Conservation (phyloP, 2,888 invertebrate genomes). For the Criorhina ranunculi region DNA sequence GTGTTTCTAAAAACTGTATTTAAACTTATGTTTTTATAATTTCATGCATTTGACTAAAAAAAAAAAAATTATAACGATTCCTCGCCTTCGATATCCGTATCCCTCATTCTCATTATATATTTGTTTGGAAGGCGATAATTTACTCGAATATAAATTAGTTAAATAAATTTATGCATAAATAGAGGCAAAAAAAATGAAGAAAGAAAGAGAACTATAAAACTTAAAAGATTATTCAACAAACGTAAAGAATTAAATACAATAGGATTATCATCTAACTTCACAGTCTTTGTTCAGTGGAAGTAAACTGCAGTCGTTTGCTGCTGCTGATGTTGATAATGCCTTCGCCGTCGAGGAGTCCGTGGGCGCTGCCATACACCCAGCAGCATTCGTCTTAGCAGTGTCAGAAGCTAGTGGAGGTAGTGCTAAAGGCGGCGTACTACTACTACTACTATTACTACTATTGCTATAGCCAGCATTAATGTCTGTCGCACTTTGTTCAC, state of each 20-base stretch:
- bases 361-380: constrained; percentile 81
- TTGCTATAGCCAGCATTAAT: constrained; percentile 67
- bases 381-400: constrained; percentile 90
- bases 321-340: constrained; percentile 68
- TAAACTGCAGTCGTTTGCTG: constrained; percentile 80
- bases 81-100: constrained; percentile 64
- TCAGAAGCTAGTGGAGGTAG: constrained; percentile 85
- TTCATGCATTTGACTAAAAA: constrained; percentile 75
- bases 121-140: constrained; percentile 71
- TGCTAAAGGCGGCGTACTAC: constrained; percentile 55
- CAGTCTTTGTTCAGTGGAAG: constrained; percentile 91
- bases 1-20: constrained; percentile 40
- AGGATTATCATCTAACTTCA: constrained; percentile 93
- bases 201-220: constrained; percentile 33
- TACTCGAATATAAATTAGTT: constrained; percentile 72
- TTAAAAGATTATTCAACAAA: constrained; percentile 71
- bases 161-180: constrained; percentile 67
- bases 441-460: constrained; percentile 63
- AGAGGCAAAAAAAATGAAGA: constrained; percentile 29
- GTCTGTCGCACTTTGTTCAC: constrained; percentile 68
- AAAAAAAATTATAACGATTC: constrained; percentile 56
- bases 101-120: constrained; percentile 60
- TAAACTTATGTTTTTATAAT: constrained; percentile 49
- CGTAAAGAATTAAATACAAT: constrained; percentile 67
- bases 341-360: constrained; percentile 53